phyloP scores from a whole-genome alignment of 2,113 vertebrate species.

The Recurvirostra avosetta region DNA sequence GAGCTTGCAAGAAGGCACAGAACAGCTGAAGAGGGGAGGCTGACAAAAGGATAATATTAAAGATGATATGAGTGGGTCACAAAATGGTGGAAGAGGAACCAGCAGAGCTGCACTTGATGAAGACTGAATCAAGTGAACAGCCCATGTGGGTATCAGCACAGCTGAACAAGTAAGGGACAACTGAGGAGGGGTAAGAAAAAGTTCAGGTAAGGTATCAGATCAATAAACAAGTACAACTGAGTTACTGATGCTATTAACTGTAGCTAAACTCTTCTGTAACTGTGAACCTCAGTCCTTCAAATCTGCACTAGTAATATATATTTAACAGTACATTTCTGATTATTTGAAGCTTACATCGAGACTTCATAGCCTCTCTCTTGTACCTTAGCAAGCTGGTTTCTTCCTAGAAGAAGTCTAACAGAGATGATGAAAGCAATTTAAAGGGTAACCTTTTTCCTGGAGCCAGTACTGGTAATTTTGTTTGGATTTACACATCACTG shows the following conservation, averaged over 20 bases:
- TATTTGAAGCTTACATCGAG: background rate
- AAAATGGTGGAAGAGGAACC: background rate
- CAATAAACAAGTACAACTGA: background rate
- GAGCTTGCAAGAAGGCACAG: background rate
- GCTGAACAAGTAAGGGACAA: background rate
- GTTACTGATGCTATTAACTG: background rate
- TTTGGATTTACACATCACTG: constrained; percentile 23
- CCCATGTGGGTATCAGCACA: background rate
- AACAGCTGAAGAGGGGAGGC: background rate
- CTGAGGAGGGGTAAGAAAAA: background rate
- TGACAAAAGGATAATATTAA: background rate
- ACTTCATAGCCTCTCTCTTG: background rate
- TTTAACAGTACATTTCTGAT: background rate
- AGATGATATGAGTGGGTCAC: background rate
- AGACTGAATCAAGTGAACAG: background rate
- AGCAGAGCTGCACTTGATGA: background rate
- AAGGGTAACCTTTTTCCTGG: background rate
- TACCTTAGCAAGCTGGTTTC: background rate
- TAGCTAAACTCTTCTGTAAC: background rate
- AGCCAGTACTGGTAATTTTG: background rate
- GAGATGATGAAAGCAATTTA: constrained; percentile 5
- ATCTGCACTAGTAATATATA: background rate
- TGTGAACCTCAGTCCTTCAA: background rate
- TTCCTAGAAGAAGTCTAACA: background rate
- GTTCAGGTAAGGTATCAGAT: background rate